A percentile compares a stretch with the other conserved stretches of the same genome.
Conservation (phyloP, 2,888 invertebrate genomes). For the Cheilosia variabilis region DNA sequence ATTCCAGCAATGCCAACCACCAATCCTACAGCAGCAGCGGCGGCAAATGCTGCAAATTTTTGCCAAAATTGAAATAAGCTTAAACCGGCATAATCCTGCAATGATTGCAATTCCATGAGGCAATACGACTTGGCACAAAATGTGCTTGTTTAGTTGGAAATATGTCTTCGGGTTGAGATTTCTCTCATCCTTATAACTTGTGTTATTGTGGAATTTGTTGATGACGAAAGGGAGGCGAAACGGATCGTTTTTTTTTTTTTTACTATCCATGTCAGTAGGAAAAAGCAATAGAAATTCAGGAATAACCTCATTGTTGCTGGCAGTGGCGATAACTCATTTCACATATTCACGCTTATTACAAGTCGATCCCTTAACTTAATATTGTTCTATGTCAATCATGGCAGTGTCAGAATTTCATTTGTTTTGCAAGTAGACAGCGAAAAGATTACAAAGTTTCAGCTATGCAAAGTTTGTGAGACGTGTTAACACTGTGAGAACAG, state of each 20-base stretch:
- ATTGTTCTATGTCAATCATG: not conserved
- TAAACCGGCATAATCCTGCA: conserved; percentile 72
- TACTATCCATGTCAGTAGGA: not conserved
- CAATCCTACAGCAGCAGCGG: conserved; percentile 33
- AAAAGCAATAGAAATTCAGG: not conserved
- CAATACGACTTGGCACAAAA: conserved; percentile 69
- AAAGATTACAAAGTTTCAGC: not conserved
- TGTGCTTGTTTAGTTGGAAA: conserved; percentile 74
- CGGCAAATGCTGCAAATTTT: conserved; percentile 67
- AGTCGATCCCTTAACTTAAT: not conserved
- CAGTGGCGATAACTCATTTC: too few relatives aligned
- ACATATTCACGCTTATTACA: too few relatives aligned
- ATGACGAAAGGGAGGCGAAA: conserved; percentile 40
- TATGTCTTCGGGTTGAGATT: conserved; percentile 56
- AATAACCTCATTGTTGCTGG: too few relatives aligned
- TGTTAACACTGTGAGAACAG: not conserved
- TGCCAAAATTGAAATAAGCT: conserved; percentile 76
- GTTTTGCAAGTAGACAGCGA: not conserved
- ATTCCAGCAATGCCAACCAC: conserved; percentile 67
- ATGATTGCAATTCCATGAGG: conserved; percentile 70
- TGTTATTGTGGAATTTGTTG: conserved; percentile 54
- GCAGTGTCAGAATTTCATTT: not conserved
- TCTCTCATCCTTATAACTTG: conserved; percentile 13
- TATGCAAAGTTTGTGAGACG: not conserved
- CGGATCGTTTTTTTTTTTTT: not conserved